Evolutionary conservation across 2,797 vertebrate species (phyloP), one percentile per base, ranked within the genome.

Genomic region (Falco novaeseelandiae): DNA sequence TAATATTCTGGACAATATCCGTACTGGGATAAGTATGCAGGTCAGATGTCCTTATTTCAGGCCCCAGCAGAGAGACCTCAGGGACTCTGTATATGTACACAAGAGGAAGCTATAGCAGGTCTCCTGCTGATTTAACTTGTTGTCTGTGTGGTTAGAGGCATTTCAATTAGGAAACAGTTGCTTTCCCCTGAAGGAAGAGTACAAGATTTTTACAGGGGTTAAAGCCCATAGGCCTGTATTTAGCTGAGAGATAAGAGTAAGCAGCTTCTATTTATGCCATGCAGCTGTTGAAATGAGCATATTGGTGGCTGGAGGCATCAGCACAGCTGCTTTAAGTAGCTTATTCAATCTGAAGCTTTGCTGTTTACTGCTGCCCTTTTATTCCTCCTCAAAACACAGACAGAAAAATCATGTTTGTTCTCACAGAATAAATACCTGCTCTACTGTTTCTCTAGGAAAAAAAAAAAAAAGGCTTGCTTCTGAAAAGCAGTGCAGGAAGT

Each of bases 221-320:
- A 62, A 90, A 76, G 32, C 78, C 66, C 22, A 2, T 1, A 40
- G 89, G 87, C 16, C 30, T n/a, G 36, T 48, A 17, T 74, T 86
- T 69, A 90, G 72, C 29, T 36, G 49, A 76, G 63, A 57, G 91
- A 84, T 44, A 52, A 65, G 65, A 54, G 46, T 14, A 69, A 85
- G 76, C 54, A 95, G 89, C 36, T 93, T 87, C 87, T 91, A 89
- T 94, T 96, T 82, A 58, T 91, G 91, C 76, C 87, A 55, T 88
- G 87, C 93, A 96, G 91, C 93, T 95, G 96, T 44, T 95, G 87
- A 48, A 95, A 84, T 79, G 85, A 95, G 93, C 84, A 91, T 80
- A 76, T 44, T 67, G 79, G 84, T 93, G 82, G 82, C 95, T 96
- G 76, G 32, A 83, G 94, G 61, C 94, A 86, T 55, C 84, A 83